phyloP scores from a whole-genome alignment of 30 jellyfish, hydroid and myxozoan genomes.

The Sanderia malayensis region DNA sequence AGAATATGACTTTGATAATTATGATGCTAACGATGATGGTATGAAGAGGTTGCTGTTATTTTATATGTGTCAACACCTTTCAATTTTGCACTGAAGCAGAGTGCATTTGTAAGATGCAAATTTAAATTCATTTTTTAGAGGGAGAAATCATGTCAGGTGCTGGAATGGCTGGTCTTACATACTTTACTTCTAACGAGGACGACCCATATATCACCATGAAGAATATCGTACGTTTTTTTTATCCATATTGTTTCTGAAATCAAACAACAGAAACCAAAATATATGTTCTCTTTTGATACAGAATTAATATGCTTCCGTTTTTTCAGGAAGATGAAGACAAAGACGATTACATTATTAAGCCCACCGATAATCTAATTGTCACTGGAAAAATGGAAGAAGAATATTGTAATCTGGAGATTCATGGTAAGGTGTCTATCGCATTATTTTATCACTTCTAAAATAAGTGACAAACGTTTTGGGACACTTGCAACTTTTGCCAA shows the following conservation, averaged over 20 bases:
- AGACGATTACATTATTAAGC: constrained; percentile 70
- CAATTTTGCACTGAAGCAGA: no score
- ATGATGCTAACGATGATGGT: constrained; percentile 81
- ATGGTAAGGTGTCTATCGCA: constrained; percentile 53
- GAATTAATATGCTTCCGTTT: not conserved
- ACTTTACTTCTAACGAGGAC: constrained; percentile 74
- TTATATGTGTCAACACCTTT: no score
- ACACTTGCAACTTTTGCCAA: not conserved
- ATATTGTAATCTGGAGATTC: constrained; percentile 69
- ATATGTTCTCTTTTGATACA: no score
- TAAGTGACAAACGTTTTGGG: no score
- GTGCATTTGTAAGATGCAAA: no score
- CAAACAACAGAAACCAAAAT: no score
- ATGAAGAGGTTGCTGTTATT: no score
- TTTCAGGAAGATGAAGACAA: constrained; percentile 84
- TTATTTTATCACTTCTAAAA: no score
- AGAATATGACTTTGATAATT: constrained; percentile 81
- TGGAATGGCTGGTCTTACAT: constrained; percentile 88
- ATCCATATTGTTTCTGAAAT: no score
- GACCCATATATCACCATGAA: constrained; percentile 92
- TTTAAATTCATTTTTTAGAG: constrained; percentile 8
- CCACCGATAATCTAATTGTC: constrained; percentile 77
- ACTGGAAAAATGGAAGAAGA: constrained; percentile 95
- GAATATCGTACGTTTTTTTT: constrained; percentile 45
- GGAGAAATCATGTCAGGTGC: constrained; percentile 86